Evolutionary conservation across 1,140 invertebrate genomes (phyloP).

Genomic region (Helicoverpa zea): DNA sequence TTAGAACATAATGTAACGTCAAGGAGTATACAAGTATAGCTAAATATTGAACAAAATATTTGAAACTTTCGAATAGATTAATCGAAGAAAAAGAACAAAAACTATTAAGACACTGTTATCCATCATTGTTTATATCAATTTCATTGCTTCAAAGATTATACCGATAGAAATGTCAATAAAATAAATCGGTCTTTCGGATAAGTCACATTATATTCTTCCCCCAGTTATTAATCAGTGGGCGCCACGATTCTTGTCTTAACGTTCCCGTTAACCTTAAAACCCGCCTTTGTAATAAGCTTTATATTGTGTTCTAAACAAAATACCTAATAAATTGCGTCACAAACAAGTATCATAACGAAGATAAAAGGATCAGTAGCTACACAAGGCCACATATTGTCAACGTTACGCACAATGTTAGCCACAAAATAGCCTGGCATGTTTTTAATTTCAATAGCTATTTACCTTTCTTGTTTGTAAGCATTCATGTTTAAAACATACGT

Average conservation of each 20-base stretch:
- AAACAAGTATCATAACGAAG: conserved; percentile 56
- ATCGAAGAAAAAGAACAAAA: conserved; percentile 15
- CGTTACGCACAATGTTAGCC: conserved; percentile 51
- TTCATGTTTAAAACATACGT: conserved; percentile 57
- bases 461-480: conserved; percentile 57
- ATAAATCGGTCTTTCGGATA: conserved; percentile 40
- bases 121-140: conserved; percentile 30
- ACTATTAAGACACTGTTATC: conserved; percentile 7
- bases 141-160: conserved; percentile 35
- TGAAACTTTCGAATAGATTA: not conserved
- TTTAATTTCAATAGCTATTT: conserved; percentile 63
- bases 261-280: conserved; percentile 51
- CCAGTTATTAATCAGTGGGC: conserved; percentile 43
- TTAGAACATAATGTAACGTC: not conserved
- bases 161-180: conserved; percentile 44
- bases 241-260: conserved; percentile 47
- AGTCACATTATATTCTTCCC: conserved; percentile 32
- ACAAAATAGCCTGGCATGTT: conserved; percentile 53
- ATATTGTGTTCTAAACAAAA: conserved; percentile 65
- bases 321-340: conserved; percentile 72
- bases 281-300: conserved; percentile 63
- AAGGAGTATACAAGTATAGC: not conserved
- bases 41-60: not conserved
- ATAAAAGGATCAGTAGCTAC: conserved; percentile 69
- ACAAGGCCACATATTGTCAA: conserved; percentile 64